Evolutionary conservation across 2,797 vertebrate genomes (phyloP), one percentile per base, ranked within the genome.

Genomic region (Lagodon rhomboides): DNA sequence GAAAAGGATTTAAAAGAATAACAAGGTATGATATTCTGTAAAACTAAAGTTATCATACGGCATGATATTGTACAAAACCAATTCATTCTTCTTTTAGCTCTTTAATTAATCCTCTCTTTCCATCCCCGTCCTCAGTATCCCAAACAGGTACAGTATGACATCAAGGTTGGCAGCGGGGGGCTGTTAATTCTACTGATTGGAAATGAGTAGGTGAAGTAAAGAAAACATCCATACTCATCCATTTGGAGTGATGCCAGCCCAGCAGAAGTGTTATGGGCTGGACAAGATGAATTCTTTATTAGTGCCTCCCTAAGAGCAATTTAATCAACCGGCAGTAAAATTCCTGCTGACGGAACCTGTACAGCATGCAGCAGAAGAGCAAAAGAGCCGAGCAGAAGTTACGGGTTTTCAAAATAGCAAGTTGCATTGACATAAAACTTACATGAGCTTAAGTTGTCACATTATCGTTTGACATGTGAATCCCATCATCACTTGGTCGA

Each of bases 251-350:
- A 55, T 12, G 66, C 85, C 75, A 87, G 65, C 20, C 59, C 7
- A 12, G 44, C 22, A 72, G 51, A 70, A 55, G 55, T 51, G 70
- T 69, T 79, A 72, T 38, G 51, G 67, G 58, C 56, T 30, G 66
- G 38, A 73, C 53, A 55, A 63, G 79, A 87, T 85, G 54, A 84
- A 78, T 85, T 80, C 73, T 67, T 88, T 85, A 84, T 81, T 73
- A 83, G 74, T 63, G 53, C 64, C 80, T 86, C 68, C 41, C 62
- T 78, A 68, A 67, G 63, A 86, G 84, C 82, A 84, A 83, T 89
- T 84, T 83, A 84, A 86, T 85, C 78, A 86, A 59, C 79, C 34
- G 61, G 76, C 72, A 85, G 54, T 84, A 78, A 88, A 85, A 79
- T 68, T 73, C 60, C 69, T 34, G 59, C 79, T 83, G 83, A 84